Evolutionary conservation across 2,888 invertebrate genomes (phyloP), one percentile per base, ranked within the genome.

Genomic region (Thyatira batis): DNA sequence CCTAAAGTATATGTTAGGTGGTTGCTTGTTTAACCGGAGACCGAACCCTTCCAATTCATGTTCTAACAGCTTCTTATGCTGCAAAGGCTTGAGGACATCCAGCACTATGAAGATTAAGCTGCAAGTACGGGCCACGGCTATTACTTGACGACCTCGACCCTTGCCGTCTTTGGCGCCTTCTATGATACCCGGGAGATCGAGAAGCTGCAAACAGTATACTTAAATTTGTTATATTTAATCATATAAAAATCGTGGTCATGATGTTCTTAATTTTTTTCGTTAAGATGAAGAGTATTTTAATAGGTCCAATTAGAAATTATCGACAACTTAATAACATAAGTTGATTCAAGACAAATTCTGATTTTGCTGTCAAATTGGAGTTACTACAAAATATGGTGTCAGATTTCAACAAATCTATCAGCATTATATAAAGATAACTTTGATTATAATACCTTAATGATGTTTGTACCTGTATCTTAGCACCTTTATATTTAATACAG

Each of bases 111-210:
- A 99, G 70, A 99, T 98, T 30, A 99, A 94, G 80, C 98, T 98
- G 87, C 99, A 99, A 0, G 99, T 99, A 53, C 99, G 93, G 0
- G 99, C 99, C 0, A 99, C 99, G 0, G 99, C 99, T 73, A 99
- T 99, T 3, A 99, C 99, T 88, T 99, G 99, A 60, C 99, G 94
- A 93, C 99, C 99, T 85, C 99, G 93, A 93, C 99, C 99, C 85
- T 99, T 99, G 61, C 99, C 99, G 82, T 99, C 99, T 82, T 99
- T 99, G 0, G 99, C 99, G 61, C 99, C 99, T 92, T 99, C 99
- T 71, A 99, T 99, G 84, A 99, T 99, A 91, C 99, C 99, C 59
- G 99, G 99, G 73, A 99, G 94, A 94, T 99, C 99, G 9, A 99
- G 93, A 55, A 99, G 91, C 97, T 99, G 82, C 9, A 79, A 74